Base-by-base conservation (phyloP, 2,113 vertebrate genomes). In the Mionectes macconnelli region DNA sequence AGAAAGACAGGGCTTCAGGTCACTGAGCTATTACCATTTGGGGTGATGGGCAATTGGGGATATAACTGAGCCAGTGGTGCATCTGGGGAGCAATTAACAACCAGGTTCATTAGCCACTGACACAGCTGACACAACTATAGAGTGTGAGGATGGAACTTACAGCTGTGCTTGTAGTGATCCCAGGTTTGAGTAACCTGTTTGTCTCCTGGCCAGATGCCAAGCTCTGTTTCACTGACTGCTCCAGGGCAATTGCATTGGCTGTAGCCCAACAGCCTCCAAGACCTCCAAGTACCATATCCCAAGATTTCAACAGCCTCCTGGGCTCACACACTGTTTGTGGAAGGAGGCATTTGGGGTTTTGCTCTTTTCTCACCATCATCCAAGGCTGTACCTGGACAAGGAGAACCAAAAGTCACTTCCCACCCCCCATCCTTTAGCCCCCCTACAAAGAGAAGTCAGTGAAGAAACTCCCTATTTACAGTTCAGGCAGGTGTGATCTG, bases 181-280 rank as follows among this genome's bases (percentile, higher is more conserved):
- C 39, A 27, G n/a, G 28, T 75, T 59, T 81, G 56, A 18, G 40
- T 1, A 4, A 31, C 6, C 25, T 37, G 64, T 3, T 30, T 52
- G 27, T 62, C 25, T 12, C 42, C 23, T 27, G 45, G 35, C 18
- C 25, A 11, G 31, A 9, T 2, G 14, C 31, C 33, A 39, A 35
- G 19, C 2, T 42, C 4, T 0, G 1, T 59, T 64, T 64, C 69
- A 47, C 6, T 66, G 49, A 15, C 25, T 44, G 40, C n/a, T 33
- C 20, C 31, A 50, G 3, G 8, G 30, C 14, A 10, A 1, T 1
- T 8, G 18, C 49, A 21, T 12, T 2, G 0, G 47, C 67, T 66
- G 52, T 25, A 53, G n/a, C 15, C 24, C 18, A 7, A 5, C 14
- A 69, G 40, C 35, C 18, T 45, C 24, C 44, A 19, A 2, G 35